Evolutionary conservation across 2,888 invertebrate species (phyloP).

Genomic region (Lasioglossum morio): DNA sequence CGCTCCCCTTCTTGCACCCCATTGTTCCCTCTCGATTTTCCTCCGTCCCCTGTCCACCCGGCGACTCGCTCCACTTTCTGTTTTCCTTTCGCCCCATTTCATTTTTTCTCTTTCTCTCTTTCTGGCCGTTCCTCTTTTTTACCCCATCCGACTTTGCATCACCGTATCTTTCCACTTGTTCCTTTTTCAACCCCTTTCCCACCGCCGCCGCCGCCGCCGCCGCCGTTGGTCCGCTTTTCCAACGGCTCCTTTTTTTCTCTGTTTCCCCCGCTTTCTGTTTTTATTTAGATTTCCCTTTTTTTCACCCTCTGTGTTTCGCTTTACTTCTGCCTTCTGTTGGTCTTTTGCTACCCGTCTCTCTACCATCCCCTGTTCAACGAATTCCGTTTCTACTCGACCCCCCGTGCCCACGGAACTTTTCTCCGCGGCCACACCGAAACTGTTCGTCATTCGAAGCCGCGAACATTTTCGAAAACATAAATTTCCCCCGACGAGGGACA

Average conservation of each 20-base stretch:
- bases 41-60: neutral
- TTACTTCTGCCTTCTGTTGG: neutral
- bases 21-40: slow-evolving; percentile 24
- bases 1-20: slow-evolving; percentile 1
- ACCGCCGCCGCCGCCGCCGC: neutral
- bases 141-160: slow-evolving; percentile 24
- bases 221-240: neutral
- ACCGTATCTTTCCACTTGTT: slow-evolving; percentile 19
- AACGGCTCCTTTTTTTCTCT: slow-evolving; percentile 1
- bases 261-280: neutral
- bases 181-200: neutral
- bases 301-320: neutral
- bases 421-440: slow-evolving; percentile 30
- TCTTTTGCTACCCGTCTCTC: neutral
- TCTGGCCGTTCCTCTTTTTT: slow-evolving; percentile 20
- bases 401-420: neutral
- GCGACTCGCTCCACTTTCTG: neutral
- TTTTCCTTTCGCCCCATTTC: slow-evolving; percentile 19
- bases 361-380: neutral
- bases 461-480: slow-evolving; percentile 62
- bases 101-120: neutral
- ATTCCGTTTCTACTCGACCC: neutral
- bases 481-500: slow-evolving; percentile 52
- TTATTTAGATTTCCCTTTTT: slow-evolving; percentile 21
- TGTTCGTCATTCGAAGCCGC: slow-evolving; percentile 57